Conservation (phyloP, 2,113 vertebrate genomes). For the Galbula dea region DNA sequence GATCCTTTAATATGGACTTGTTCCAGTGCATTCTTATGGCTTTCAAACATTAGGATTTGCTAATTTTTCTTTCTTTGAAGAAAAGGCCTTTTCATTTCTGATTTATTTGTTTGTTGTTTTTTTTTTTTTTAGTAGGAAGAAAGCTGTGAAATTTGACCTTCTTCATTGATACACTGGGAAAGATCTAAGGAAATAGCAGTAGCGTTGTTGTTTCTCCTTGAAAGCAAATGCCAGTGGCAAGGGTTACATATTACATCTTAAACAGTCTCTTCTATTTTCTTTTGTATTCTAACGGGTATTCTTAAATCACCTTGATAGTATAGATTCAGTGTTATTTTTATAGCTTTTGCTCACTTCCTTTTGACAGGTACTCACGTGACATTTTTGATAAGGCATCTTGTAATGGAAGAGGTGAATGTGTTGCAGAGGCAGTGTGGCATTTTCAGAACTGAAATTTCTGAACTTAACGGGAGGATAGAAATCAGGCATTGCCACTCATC, state of each 20-base stretch:
- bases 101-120: neutral
- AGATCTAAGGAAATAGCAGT: neutral
- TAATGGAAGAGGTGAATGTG: neutral
- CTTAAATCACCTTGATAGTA: neutral
- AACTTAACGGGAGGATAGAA: neutral
- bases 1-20: neutral
- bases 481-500: neutral
- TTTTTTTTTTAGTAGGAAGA: neutral
- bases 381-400: neutral
- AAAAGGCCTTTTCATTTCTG: neutral
- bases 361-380: neutral
- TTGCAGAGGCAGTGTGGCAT: neutral
- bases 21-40: neutral
- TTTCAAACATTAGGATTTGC: neutral
- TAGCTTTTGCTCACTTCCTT: neutral
- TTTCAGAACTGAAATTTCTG: neutral
- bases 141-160: neutral
- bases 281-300: neutral
- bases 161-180: neutral
- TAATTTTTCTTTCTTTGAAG: too few species aligned
- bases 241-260: neutral
- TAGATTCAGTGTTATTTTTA: neutral
- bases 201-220: neutral
- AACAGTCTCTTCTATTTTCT: neutral
- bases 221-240: neutral